Percentiles rank a stretch among this genome's conserved stretches.
These are phyloP conservation scores for Chitala chitala DNA, from an alignment of 2,113 vertebrate species.

Conservation along the genomic window DNA sequence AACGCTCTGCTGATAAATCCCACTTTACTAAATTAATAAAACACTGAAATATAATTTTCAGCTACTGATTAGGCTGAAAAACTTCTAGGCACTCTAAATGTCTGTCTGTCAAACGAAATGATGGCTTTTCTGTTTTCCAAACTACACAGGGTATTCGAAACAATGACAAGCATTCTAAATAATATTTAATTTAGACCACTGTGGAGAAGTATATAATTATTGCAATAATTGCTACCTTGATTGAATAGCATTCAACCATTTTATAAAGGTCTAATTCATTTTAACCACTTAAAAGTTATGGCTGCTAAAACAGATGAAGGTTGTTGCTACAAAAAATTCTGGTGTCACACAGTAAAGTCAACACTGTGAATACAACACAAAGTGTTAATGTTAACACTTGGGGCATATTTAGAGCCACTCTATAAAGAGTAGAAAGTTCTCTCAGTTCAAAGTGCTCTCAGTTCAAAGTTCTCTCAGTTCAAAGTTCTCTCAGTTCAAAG, in stretches of 20 bases:
- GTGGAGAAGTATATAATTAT: neutral
- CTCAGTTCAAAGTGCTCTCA: too few relatives aligned
- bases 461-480: too few relatives aligned
- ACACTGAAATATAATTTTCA: constrained; percentile 81
- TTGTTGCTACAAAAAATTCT: too few relatives aligned
- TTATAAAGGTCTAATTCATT: neutral
- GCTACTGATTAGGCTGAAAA: constrained; percentile 74
- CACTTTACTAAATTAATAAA: constrained; percentile 87
- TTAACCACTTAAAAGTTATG: neutral
- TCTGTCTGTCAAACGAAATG: constrained; percentile 51
- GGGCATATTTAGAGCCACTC: too few relatives aligned
- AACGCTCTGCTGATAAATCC: constrained; percentile 76
- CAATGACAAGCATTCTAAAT: neutral
- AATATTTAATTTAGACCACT: neutral
- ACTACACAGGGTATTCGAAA: neutral
- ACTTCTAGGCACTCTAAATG: constrained; percentile 60
- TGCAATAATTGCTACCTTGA: neutral
- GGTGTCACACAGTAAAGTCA: too few relatives aligned
- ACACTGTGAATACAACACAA: too few relatives aligned
- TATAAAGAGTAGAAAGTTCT: too few relatives aligned
- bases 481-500: too few relatives aligned
- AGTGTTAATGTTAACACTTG: too few relatives aligned
- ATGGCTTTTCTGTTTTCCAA: constrained; percentile 26
- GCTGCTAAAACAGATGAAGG: too few relatives aligned
- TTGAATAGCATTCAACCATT: neutral